Evolutionary conservation across 2,888 invertebrate genomes (phyloP).

Genomic region (Protophormia terraenovae): DNA sequence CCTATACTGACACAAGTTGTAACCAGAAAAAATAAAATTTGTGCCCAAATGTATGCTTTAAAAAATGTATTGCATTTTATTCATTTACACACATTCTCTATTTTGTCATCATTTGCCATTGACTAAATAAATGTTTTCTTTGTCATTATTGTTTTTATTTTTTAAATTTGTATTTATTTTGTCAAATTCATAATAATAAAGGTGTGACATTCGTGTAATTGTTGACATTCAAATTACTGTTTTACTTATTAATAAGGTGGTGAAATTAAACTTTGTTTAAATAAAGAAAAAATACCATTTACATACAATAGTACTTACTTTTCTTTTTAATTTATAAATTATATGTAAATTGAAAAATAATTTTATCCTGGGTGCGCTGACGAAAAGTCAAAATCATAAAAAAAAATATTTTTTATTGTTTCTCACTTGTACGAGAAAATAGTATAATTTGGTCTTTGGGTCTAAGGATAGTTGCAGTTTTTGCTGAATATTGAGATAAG

Average conservation of each 20-base stretch:
- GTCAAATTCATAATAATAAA: conserved; percentile 35
- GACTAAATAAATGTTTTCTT: conserved; percentile 22
- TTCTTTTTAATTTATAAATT: too few species aligned
- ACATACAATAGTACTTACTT: too few species aligned
- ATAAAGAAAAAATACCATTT: too few species aligned
- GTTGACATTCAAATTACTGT: not conserved
- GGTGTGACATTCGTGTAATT: conserved; percentile 45
- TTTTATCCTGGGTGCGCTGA: too few species aligned
- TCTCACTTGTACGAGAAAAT: too few species aligned
- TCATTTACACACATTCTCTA: not conserved
- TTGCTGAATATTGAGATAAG: too few species aligned
- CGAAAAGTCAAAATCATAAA: too few species aligned
- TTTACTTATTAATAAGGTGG: not conserved
- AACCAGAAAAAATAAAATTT: not conserved
- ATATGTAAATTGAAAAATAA: too few species aligned
- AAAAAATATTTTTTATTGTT: too few species aligned
- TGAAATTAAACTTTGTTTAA: not conserved
- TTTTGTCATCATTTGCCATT: not conserved
- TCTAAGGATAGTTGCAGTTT: too few species aligned
- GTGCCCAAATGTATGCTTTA: conserved; percentile 22
- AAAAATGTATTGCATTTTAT: not conserved
- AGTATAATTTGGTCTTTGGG: too few species aligned
- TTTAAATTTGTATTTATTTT: conserved; percentile 41
- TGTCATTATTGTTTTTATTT: conserved; percentile 22
- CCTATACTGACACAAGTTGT: not conserved